Base-by-base conservation (phyloP, 1,140 invertebrate species). In the Drosophila seguyi region DNA sequence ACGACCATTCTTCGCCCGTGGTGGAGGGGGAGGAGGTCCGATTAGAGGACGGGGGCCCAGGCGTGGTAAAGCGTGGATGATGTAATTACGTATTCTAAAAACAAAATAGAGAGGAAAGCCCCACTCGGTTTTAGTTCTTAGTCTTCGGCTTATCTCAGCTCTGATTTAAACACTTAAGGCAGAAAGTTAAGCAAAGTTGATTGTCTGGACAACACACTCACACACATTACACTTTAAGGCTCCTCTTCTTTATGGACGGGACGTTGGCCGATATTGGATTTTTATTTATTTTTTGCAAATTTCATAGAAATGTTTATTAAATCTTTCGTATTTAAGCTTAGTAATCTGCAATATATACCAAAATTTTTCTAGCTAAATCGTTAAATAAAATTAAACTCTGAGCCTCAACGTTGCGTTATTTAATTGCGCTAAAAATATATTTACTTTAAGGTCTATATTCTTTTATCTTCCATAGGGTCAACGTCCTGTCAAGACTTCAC, bases 51-150 rank as follows among this genome's bases (percentile, higher is more conserved):
- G 80, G 42, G 81, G 87, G 25, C 87, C 91, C 58, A 92, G 88
- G 84, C 90, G 90, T 62, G 87, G 91, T 90, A 92, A 85, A 85
- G 65, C 84, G 74, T 92, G 91, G 91, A 86, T 87, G 84, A 84
- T 90, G 85, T 91, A 91, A 91, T 90, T 69, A 76, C 63, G 62
- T 81, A 88, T 83, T 59, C 50, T 79, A 52, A 69, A 69, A 31
- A 14, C 4, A 50, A 50, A 18, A 48, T 27, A n/a, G 61, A 57
- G 61, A 38, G n/a, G 48, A 22, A 11, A 18, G 27, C 8, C 13
- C 11, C 0, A 2, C 44, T 39, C 44, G 22, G 62, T 52, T 63
- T 81, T 90, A 90, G 74, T 81, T 75, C 65, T 16, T 75, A 88
- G 78, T 34, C 48, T 41, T 50, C 60, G 25, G 42, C 59, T 38